Evolutionary conservation across 2,888 invertebrate genomes (phyloP), one percentile per base, ranked within the genome.

Genomic region (Ecliptopera silaceata): DNA sequence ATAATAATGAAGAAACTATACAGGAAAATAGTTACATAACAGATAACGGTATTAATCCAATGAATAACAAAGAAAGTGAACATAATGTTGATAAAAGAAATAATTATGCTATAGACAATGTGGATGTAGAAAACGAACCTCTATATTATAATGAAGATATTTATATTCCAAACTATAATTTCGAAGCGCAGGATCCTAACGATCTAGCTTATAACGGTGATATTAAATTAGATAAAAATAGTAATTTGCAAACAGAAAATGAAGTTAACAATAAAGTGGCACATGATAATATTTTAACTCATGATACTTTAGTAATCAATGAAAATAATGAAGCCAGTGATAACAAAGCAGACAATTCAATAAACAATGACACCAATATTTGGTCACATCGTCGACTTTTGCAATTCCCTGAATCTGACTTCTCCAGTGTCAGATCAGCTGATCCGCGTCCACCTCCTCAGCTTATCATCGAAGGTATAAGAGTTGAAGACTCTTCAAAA

Each of bases 401-500:
- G 1, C 53, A 69, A 0, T 63, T 58, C 10, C 55, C 65, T 0
- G 66, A 69, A 3, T 49, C 50, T 5, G 79, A 80, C 12, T 77
- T 77, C 15, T 66, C 71, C 0, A 71, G 69, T 2, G 79, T 80
- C 0, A 74, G 61, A 46, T 68, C 69, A 3, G 75, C 65, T 15
- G 42, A 49, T 17, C 64, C 62, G 0, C 31, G 59, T 0, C 67
- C 91, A 0, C 1, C n/a, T 2, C 31, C 38, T 2, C 11, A 6
- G 0, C 43, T 52, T 12, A 70, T 74, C 46, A 85, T 94, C 5
- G 89, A 92, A 43, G 94, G 94, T 0, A 50, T 94, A 3, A 85
- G 94, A 44, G 79, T 94, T 1, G 94, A 95, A 59, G 83, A 79
- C 12, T 88, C 93, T 0, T 83, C 85, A n/a, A 94, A 93, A 58